phyloP scores from a whole-genome alignment of 2,113 vertebrate genomes.

The Corythoichthys haematopterus region DNA sequence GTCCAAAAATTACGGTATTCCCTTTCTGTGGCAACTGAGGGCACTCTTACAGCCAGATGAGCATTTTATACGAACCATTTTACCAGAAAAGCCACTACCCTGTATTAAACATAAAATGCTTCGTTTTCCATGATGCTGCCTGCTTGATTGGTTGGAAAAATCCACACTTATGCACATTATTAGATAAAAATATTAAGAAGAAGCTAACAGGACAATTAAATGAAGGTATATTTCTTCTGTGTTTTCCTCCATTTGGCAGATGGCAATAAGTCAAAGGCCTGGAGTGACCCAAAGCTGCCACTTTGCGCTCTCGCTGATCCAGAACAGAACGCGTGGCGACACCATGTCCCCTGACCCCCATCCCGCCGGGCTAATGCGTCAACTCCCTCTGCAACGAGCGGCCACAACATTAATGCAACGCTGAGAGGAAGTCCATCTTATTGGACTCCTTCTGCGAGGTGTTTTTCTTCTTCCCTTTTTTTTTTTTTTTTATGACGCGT shows the following conservation, averaged over 20 bases:
- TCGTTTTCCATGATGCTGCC: not conserved
- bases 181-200: constrained; percentile 15
- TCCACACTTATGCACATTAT: constrained; percentile 29
- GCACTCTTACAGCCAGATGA: too few species aligned
- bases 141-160: constrained; percentile 13
- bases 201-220: constrained; percentile 5
- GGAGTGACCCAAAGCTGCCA: constrained; percentile 26
- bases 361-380: constrained; percentile 27
- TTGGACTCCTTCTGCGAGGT: constrained; percentile 37
- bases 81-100: not conserved
- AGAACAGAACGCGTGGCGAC: constrained; percentile 51
- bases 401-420: constrained; percentile 30
- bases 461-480: constrained; percentile 50
- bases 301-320: constrained; percentile 42
- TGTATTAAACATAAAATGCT: not conserved
- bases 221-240: constrained; percentile 19
- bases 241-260: constrained; percentile 25
- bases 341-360: not conserved
- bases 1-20: too few species aligned
- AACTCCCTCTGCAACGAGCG: constrained; percentile 33
- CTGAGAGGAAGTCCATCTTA: constrained; percentile 36
- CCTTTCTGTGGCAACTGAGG: too few species aligned
- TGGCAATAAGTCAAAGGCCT: constrained; percentile 47
- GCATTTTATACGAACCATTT: too few species aligned
- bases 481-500: constrained; percentile 59